Percentiles rank a stretch among this genome's conserved stretches.
These are phyloP conservation scores for Choloepus hoffmanni DNA, from an alignment of 2,113 vertebrate genomes.

Conservation along the genomic window DNA sequence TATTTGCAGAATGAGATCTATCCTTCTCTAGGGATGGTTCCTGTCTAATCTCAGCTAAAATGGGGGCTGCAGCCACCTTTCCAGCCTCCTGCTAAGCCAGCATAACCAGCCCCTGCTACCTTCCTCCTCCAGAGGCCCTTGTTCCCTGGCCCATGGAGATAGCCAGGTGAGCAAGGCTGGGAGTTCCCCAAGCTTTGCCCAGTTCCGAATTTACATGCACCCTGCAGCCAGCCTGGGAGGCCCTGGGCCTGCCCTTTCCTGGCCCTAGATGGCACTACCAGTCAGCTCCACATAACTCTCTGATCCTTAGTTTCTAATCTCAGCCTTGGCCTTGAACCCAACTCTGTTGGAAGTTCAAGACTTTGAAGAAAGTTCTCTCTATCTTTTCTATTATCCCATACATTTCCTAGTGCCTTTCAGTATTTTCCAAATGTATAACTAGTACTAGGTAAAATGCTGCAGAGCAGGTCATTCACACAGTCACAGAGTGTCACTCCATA, in stretches of 20 bases:
- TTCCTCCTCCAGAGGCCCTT: background rate
- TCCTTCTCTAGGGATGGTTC: background rate
- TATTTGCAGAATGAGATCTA: background rate
- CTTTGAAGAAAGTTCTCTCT: background rate
- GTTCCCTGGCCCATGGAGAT: background rate
- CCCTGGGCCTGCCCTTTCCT: too few relatives aligned
- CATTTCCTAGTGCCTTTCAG: background rate
- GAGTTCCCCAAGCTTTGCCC: background rate
- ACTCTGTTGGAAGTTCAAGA: background rate
- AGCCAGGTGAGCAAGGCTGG: background rate
- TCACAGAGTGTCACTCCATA: background rate
- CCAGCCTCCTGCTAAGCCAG: background rate
- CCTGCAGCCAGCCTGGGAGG: background rate
- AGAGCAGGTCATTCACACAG: background rate
- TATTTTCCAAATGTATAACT: background rate
- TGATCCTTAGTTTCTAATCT: background rate
- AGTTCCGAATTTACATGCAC: background rate
- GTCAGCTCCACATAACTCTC: background rate
- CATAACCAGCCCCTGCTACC: too few relatives aligned
- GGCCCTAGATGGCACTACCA: background rate
- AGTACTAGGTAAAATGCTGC: background rate
- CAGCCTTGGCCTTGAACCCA: background rate
- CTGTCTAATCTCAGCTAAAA: background rate
- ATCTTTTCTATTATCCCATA: background rate
- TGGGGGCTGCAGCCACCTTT: background rate